These are phyloP conservation scores for Brachyistius frenatus DNA, from an alignment of 2,113 vertebrate species.

Conservation along the genomic window DNA sequence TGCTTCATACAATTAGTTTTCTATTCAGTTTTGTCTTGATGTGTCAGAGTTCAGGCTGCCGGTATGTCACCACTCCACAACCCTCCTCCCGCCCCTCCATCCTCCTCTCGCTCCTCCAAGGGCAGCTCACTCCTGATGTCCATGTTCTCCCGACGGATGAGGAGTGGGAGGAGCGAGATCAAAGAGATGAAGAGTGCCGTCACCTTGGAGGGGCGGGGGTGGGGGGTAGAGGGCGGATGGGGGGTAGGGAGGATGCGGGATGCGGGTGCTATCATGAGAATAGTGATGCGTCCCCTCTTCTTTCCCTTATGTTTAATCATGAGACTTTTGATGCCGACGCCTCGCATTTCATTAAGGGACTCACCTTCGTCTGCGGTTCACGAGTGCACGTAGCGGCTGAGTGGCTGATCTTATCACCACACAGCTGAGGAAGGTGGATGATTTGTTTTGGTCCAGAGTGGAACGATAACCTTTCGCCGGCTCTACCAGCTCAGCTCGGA, in stretches of 20 bases:
- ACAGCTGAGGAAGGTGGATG: slow-evolving; percentile 41
- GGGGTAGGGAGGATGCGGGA: slow-evolving; percentile 26
- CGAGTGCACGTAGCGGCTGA: slow-evolving; percentile 8
- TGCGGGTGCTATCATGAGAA: slow-evolving; percentile 44
- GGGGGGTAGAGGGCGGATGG: too few species aligned
- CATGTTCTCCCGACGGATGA: slow-evolving; percentile 59
- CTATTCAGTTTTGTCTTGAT: slow-evolving; percentile 12
- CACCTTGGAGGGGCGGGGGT: slow-evolving; percentile 67
- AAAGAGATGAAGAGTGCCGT: slow-evolving; percentile 35
- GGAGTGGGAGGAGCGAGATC: slow-evolving; percentile 31
- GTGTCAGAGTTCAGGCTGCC: slow-evolving; percentile 1
- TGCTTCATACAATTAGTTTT: slow-evolving; percentile 16
- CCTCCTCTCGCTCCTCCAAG: slow-evolving; percentile 53
- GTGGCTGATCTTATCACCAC: slow-evolving; percentile 53
- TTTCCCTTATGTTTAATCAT: slow-evolving; percentile 77
- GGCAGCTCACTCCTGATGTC: slow-evolving; percentile 74
- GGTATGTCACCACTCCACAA: background rate
- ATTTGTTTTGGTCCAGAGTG: slow-evolving; percentile 54
- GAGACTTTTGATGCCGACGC: slow-evolving; percentile 64
- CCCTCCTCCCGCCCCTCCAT: slow-evolving; percentile 26
- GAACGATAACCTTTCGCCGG: slow-evolving; percentile 41
- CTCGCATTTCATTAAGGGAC: slow-evolving; percentile 63
- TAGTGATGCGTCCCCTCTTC: slow-evolving; percentile 59
- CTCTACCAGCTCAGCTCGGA: slow-evolving; percentile 10
- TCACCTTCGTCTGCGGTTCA: slow-evolving; percentile 47